Evolutionary conservation across 2,797 vertebrate species (phyloP).

Genomic region (Prunella strophiata): DNA sequence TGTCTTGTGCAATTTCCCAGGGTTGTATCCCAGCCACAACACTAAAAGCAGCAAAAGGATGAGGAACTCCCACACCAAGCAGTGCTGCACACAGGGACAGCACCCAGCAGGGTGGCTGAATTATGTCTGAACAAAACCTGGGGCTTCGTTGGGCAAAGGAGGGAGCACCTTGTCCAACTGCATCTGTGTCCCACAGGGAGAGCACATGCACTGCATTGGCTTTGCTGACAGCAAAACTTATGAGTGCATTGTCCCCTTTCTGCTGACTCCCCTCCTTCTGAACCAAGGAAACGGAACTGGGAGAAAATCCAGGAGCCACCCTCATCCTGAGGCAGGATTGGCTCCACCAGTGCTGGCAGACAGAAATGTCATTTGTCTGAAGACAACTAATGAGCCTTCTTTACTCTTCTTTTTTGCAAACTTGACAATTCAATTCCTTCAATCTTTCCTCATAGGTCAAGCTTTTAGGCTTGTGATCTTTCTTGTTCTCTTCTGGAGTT

Average conservation of each 20-base stretch:
- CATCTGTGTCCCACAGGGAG: not conserved
- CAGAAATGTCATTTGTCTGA: not conserved
- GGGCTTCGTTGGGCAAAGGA: not conserved
- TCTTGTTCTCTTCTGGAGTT: not conserved
- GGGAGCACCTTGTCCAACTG: not conserved
- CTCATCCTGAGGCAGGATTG: not conserved
- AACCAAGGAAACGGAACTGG: not conserved
- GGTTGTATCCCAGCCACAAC: not conserved
- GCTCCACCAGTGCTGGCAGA: not conserved
- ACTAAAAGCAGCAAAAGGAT: not conserved
- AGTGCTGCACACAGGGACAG: not conserved
- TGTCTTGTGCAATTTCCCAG: not conserved
- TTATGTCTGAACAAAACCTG: not conserved
- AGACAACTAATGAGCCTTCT: not conserved
- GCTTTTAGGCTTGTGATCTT: not conserved
- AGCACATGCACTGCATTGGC: not conserved
- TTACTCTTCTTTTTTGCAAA: not conserved
- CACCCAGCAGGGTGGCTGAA: not conserved
- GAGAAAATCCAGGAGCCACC: not conserved
- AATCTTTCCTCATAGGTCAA: not conserved
- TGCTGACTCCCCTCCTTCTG: not conserved
- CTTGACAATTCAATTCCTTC: not conserved
- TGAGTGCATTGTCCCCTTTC: not conserved
- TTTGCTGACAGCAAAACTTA: not conserved
- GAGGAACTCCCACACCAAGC: not conserved